These are phyloP conservation scores for Hoplodrina blanda DNA, from an alignment of 2,888 invertebrate species.

Conservation along the genomic window DNA sequence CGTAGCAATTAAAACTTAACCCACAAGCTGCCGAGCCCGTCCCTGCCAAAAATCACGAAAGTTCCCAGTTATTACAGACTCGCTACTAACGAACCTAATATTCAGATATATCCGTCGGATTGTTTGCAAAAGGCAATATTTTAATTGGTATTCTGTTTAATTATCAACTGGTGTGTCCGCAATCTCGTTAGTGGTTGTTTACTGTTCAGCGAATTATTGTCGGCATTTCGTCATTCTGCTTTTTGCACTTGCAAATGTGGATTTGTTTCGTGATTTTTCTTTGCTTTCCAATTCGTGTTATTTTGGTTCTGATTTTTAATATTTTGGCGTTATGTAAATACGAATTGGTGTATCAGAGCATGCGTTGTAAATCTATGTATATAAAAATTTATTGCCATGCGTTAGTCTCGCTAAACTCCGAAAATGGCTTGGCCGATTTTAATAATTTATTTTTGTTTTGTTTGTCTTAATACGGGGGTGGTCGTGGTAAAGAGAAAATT, in stretches of 20 bases:
- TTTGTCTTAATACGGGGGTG: no score
- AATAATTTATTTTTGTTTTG: no score
- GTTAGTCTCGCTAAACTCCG: no score
- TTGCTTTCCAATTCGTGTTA: background rate
- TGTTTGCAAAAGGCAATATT: slow-evolving; percentile 77
- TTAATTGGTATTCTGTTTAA: slow-evolving; percentile 74
- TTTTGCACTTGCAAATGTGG: slow-evolving; percentile 38
- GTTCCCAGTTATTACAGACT: slow-evolving; percentile 64
- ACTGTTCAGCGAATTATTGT: slow-evolving; percentile 49
- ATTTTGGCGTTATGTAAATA: background rate
- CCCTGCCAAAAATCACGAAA: slow-evolving; percentile 50
- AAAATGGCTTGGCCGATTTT: no score
- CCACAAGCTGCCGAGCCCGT: slow-evolving; percentile 13
- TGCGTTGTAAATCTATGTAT: no score
- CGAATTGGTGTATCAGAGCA: background rate
- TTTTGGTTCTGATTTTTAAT: slow-evolving; percentile 2
- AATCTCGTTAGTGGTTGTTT: slow-evolving; percentile 66
- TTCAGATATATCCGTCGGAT: slow-evolving; percentile 65
- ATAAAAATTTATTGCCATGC: no score
- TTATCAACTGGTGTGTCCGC: slow-evolving; percentile 61
- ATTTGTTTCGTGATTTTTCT: slow-evolving; percentile 6
- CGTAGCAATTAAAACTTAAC: slow-evolving; percentile 31
- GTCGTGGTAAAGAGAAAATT: no score
- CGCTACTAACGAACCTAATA: slow-evolving; percentile 75
- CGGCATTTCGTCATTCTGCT: slow-evolving; percentile 29